Conservation (phyloP, 2,113 vertebrate genomes). For the Aptenodytes patagonicus region DNA sequence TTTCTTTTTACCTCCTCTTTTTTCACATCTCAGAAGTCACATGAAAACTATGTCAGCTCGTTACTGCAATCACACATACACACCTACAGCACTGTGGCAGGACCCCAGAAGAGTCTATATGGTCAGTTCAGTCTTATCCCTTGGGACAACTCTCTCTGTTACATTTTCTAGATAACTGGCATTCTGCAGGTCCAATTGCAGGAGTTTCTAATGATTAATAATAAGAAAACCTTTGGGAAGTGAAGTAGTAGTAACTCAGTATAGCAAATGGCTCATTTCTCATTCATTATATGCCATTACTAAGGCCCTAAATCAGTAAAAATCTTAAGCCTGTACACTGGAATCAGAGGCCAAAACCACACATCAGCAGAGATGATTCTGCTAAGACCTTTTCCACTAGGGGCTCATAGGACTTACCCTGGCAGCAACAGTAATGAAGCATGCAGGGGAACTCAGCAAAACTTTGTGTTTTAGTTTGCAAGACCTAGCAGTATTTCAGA, state of each 20-base stretch:
- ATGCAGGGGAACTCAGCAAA: neutral
- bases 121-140: neutral
- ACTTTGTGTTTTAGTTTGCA: neutral
- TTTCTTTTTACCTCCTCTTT: neutral
- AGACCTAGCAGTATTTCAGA: neutral
- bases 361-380: neutral
- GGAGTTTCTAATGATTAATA: neutral
- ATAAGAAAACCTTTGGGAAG: neutral
- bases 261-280: neutral
- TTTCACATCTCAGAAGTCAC: neutral
- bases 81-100: neutral
- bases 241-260: neutral
- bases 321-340: neutral
- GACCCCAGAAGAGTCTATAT: neutral
- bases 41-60: neutral
- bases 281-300: neutral
- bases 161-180: slow-evolving; percentile 38
- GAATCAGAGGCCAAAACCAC: neutral
- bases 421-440: neutral
- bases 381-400: neutral
- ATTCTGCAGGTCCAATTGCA: neutral
- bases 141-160: neutral
- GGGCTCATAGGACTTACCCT: neutral
- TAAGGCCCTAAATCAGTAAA: neutral
- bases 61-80: slow-evolving; percentile 20